Base-by-base conservation (phyloP, 2,113 vertebrate species). In the Rattus rattus region DNA sequence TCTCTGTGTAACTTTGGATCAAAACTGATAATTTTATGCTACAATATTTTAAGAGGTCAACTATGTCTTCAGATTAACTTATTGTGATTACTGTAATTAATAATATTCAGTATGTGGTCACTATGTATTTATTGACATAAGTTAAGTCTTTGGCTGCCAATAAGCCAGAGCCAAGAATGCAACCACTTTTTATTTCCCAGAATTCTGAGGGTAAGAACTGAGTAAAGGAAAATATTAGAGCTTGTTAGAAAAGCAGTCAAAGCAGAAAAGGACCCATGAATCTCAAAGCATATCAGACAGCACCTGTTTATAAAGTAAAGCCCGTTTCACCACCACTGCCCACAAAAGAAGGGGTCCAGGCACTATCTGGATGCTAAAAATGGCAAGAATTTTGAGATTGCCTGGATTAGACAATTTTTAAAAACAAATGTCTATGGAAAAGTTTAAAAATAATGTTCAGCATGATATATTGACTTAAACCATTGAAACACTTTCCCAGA, bases 31-130 rank as follows among this genome's bases (percentile, higher is more conserved):
- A 43, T 49, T 90, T 90, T 91, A 90, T 36, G 61, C 28, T 92
- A 90, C 75, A 91, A 88, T 86, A 95, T 83, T 89, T 90, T 89
- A 92, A 94, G 63, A n/a, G 19, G 52, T 94, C 81, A 92, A 56
- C 19, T 12, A 4, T 80, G 65, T 94, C 95, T 96, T 81, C 91
- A 86, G 70, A 95, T 92, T 75, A 95, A 90, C 17, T n/a, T 92
- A 92, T 73, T 92, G 26, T 92, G 24, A 92, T 77, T 72, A 77
- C 36, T 76, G 39, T 17, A 36, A 56, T 77, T 59, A 43, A 33
- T 54, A 89, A 90, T 85, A 83, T 79, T 59, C 26, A 91, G 43
- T 47, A 87, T n/a, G 43, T 86, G 67, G 36, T 26, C 24, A 94
- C 61, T 54, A 90, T 5, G 65, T 84, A 56, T 93, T 90, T 96